These are phyloP conservation scores for Anableps anableps DNA, from an alignment of 2,797 vertebrate species.

Conservation along the genomic window DNA sequence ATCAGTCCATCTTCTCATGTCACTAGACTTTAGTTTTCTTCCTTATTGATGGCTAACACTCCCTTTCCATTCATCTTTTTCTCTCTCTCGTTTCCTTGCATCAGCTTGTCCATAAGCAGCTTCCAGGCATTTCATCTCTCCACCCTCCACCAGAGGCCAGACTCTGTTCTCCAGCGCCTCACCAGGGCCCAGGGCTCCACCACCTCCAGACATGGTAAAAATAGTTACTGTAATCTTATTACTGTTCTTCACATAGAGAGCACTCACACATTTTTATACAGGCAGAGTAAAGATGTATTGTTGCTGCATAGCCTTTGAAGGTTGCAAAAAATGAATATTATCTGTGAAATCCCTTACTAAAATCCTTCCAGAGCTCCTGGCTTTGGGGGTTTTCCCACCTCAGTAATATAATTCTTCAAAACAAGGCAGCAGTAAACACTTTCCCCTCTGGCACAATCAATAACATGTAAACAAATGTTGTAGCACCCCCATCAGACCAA, in stretches of 20 bases:
- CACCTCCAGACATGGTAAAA: constrained; percentile 67
- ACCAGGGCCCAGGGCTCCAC: constrained; percentile 60
- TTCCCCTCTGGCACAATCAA: constrained; percentile 62
- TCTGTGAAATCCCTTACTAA: constrained; percentile 8
- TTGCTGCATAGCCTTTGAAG: constrained; percentile 23
- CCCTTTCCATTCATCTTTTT: constrained; percentile 12
- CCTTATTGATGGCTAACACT: constrained; percentile 27
- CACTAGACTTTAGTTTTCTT: constrained; percentile 69
- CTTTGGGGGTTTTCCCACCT: constrained; percentile 14
- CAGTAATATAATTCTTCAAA: constrained; percentile 42
- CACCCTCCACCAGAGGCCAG: constrained; percentile 83
- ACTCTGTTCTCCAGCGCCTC: constrained; percentile 81
- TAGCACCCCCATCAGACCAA: constrained; percentile 59
- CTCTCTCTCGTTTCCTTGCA: constrained; percentile 19
- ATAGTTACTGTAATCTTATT: constrained; percentile 44
- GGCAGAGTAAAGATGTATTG: constrained; percentile 4
- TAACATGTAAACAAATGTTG: constrained; percentile 65
- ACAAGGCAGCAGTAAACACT: constrained; percentile 55
- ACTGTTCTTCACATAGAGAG: constrained; percentile 17
- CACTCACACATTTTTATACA: constrained; percentile 2
- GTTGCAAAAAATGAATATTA: neutral
- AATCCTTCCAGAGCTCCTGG: constrained; percentile 10
- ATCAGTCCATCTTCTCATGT: constrained; percentile 70
- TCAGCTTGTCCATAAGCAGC: constrained; percentile 79
- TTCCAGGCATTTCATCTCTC: constrained; percentile 84